phyloP scores from a whole-genome alignment of 2,888 invertebrate genomes.

The Campoplex nolae region DNA sequence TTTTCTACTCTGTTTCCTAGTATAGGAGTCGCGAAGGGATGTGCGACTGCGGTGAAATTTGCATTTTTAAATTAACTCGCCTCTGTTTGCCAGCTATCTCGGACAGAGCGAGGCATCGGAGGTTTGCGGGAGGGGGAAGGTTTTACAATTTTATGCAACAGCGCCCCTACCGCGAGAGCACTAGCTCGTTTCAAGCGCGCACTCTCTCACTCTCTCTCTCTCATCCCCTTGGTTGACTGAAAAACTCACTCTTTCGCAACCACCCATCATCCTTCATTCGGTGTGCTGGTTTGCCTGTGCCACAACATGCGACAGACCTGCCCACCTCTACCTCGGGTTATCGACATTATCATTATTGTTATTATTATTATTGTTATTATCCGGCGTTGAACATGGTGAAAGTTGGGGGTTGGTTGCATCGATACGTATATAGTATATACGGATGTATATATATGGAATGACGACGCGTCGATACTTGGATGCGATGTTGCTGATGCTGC shows the following conservation, averaged over 20 bases:
- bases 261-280: slow-evolving; percentile 60
- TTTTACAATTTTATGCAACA: slow-evolving; percentile 84
- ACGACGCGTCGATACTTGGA: slow-evolving; percentile 64
- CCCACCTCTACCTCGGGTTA: slow-evolving; percentile 68
- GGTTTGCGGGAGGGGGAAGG: slow-evolving; percentile 73
- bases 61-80: slow-evolving; percentile 85
- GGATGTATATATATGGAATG: not conserved
- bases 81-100: slow-evolving; percentile 84
- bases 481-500: slow-evolving; percentile 58
- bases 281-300: slow-evolving; percentile 34
- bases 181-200: slow-evolving; percentile 53
- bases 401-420: slow-evolving; percentile 30
- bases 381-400: slow-evolving; percentile 71
- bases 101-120: slow-evolving; percentile 58
- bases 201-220: slow-evolving; percentile 49
- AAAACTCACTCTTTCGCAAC: slow-evolving; percentile 67
- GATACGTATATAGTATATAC: not conserved
- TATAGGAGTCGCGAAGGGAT: slow-evolving; percentile 13
- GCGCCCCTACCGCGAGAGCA: slow-evolving; percentile 75
- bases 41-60: slow-evolving; percentile 79
- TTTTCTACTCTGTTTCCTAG: slow-evolving; percentile 21
- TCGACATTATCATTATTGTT: slow-evolving; percentile 81
- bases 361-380: slow-evolving; percentile 77
- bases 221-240: slow-evolving; percentile 61
- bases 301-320: slow-evolving; percentile 38